Percentiles rank a stretch among this genome's conserved stretches.
phyloP scores from a whole-genome alignment of 2,113 vertebrate species.

The Neodon shergylaensis region DNA sequence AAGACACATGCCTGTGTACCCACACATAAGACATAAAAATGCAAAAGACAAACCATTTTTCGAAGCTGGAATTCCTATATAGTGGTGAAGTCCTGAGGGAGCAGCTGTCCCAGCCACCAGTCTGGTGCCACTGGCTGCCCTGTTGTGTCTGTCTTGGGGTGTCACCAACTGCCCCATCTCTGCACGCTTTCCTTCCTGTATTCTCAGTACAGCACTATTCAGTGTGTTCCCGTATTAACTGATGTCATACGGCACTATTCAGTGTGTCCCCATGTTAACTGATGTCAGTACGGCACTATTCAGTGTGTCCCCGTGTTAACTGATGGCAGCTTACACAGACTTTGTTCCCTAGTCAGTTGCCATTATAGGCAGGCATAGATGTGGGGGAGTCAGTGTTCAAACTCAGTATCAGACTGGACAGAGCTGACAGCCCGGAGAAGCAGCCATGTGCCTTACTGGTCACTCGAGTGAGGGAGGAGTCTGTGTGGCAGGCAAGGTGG shows the following conservation, averaged over 20 bases:
- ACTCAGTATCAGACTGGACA: not conserved
- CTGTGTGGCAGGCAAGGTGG: too few relatives aligned
- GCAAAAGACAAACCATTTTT: not conserved
- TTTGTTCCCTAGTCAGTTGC: not conserved
- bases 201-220: not conserved
- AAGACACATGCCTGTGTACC: not conserved
- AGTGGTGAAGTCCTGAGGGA: too few relatives aligned
- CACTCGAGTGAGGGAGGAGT: not conserved
- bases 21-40: not conserved
- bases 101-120: too few relatives aligned
- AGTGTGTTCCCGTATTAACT: not conserved
- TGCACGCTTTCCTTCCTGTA: accelerated
- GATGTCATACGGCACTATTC: not conserved
- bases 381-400: not conserved
- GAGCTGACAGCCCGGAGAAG: too few relatives aligned
- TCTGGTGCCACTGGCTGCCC: not conserved
- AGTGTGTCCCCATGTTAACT: not conserved
- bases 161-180: accelerated
- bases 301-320: not conserved
- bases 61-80: not conserved
- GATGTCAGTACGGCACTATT: not conserved
- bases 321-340: not conserved
- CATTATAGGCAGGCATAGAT: not conserved
- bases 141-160: not conserved
- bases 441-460: not conserved